These are phyloP conservation scores for Chrysoperla carnea DNA, from an alignment of 1,140 invertebrate genomes.

Conservation along the genomic window DNA sequence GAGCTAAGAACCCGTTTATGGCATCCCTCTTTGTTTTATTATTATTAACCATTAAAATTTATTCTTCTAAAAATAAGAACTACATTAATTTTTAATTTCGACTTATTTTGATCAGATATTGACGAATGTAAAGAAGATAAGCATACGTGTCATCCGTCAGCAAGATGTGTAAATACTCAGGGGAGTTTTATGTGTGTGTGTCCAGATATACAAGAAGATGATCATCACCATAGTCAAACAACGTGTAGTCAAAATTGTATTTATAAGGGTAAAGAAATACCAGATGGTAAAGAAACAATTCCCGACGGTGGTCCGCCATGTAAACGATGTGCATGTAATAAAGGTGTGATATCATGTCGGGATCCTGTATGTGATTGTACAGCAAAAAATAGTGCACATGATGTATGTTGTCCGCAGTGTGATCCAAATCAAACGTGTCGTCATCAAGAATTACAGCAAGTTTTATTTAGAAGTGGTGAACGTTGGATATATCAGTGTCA, in stretches of 20 bases:
- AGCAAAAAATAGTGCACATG: constrained; percentile 28
- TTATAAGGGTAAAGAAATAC: constrained; percentile 34
- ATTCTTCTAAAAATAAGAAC: too few species aligned
- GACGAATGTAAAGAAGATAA: constrained; percentile 66
- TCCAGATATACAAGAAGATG: constrained; percentile 21
- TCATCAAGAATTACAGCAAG: constrained; percentile 59
- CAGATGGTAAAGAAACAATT: constrained; percentile 30
- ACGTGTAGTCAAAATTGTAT: constrained; percentile 36
- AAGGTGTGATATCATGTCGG: constrained; percentile 43
- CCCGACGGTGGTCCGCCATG: constrained; percentile 33
- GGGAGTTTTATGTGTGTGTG: constrained; percentile 70
- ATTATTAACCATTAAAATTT: too few species aligned
- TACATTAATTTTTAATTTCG: background rate
- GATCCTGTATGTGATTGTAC: constrained; percentile 41
- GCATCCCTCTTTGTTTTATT: too few species aligned
- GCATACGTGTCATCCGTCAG: constrained; percentile 57
- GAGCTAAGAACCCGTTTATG: too few species aligned
- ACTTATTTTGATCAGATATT: constrained; percentile 43
- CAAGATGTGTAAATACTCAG: constrained; percentile 63
- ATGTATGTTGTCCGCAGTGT: constrained; percentile 64
- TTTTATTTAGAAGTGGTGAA: constrained; percentile 60
- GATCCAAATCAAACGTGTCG: constrained; percentile 47
- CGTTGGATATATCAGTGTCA: constrained; percentile 80
- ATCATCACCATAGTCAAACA: too few species aligned
- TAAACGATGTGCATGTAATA: constrained; percentile 35